Evolutionary conservation across 2,797 vertebrate species (phyloP).

Genomic region (Chloroceryle amazona): DNA sequence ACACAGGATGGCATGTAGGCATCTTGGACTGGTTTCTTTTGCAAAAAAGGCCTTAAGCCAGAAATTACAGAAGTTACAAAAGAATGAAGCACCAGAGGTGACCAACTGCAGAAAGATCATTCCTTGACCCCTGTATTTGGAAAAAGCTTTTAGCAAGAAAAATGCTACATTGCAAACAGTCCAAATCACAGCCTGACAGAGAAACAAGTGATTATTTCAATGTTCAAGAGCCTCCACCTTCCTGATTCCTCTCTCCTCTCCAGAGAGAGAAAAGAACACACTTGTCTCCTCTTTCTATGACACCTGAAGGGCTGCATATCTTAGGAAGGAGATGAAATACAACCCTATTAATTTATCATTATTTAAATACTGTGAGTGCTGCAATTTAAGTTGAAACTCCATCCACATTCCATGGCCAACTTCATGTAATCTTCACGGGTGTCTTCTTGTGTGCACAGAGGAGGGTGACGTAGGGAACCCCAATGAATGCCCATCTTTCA

Average conservation of each 20-base stretch:
- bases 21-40: not conserved
- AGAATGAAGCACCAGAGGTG: not conserved
- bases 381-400: not conserved
- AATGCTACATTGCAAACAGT: not conserved
- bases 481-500: constrained; percentile 98
- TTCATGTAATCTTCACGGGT: constrained; percentile 92
- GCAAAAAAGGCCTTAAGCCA: not conserved
- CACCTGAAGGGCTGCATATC: not conserved
- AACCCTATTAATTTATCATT: not conserved
- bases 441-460: constrained; percentile 92
- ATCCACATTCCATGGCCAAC: not conserved
- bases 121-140: not conserved
- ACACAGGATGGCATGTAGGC: not conserved
- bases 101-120: not conserved
- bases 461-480: constrained; percentile 93
- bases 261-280: not conserved
- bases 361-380: not conserved
- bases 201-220: not conserved
- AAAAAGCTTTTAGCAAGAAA: not conserved
- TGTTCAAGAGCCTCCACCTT: not conserved
- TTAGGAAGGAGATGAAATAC: not conserved
- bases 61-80: not conserved
- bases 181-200: not conserved
- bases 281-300: not conserved
- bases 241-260: not conserved